Evolutionary conservation across 2,888 invertebrate genomes (phyloP).

Genomic region (Rambutsinella grinnellia): DNA sequence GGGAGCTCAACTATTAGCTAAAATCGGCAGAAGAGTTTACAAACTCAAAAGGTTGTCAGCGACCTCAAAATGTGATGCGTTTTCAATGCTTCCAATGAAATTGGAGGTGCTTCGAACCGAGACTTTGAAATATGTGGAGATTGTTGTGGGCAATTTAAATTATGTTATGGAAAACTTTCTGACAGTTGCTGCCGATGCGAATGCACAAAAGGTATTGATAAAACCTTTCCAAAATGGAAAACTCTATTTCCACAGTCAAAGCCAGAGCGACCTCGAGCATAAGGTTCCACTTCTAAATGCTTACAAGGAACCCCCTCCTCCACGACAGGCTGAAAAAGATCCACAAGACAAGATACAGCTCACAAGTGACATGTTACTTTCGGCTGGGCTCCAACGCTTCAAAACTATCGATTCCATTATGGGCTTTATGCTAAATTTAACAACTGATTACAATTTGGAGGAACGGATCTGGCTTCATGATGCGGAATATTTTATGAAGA

Average conservation of each 20-base stretch:
- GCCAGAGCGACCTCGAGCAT: not conserved
- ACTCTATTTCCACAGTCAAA: not conserved
- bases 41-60: no score
- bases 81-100: not conserved
- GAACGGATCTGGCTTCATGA: slow-evolving; percentile 29
- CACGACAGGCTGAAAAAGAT: not conserved
- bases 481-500: slow-evolving; percentile 11
- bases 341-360: no score
- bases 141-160: not conserved
- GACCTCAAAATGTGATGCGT: no score
- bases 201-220: not conserved
- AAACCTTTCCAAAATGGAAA: not conserved
- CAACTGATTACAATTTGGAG: not conserved
- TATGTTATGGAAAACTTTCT: not conserved
- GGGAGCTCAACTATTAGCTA: slow-evolving; percentile 18
- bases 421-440: not conserved
- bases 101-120: not conserved
- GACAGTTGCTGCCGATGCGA: not conserved
- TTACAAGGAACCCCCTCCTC: not conserved
- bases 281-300: not conserved
- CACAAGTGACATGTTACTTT: not conserved
- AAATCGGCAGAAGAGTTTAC: slow-evolving; percentile 27
- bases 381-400: not conserved
- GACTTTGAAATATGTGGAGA: not conserved
- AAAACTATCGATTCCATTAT: not conserved